phyloP scores from a whole-genome alignment of 2,888 invertebrate genomes.

The Euzophera pinguis region DNA sequence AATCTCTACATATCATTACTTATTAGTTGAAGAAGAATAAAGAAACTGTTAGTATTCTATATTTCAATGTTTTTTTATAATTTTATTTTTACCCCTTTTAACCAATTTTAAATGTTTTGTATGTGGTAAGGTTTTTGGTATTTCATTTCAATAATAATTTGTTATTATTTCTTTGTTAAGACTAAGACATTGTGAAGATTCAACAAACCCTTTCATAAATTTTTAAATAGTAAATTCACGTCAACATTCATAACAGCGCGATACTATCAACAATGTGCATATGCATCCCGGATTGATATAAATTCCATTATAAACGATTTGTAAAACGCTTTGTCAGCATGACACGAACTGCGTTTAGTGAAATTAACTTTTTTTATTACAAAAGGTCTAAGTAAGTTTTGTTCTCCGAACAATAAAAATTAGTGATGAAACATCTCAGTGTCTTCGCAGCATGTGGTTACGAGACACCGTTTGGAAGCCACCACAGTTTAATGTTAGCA shows the following conservation, averaged over 20 bases:
- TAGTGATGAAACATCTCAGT: slow-evolving; percentile 66
- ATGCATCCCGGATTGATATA: slow-evolving; percentile 49
- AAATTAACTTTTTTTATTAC: slow-evolving; percentile 47
- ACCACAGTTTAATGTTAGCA: slow-evolving; percentile 51
- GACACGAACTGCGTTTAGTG: slow-evolving; percentile 54
- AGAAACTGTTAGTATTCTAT: too few relatives aligned
- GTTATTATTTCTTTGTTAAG: neutral
- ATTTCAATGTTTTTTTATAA: too few relatives aligned
- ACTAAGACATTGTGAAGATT: neutral
- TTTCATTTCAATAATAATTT: too few relatives aligned
- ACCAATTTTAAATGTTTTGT: too few relatives aligned
- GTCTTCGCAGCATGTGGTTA: slow-evolving; percentile 62
- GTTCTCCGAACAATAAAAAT: slow-evolving; percentile 51
- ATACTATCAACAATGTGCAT: slow-evolving; percentile 59
- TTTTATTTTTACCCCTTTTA: too few relatives aligned
- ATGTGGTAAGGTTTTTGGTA: too few relatives aligned
- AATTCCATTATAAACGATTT: slow-evolving; percentile 69
- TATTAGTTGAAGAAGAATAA: too few relatives aligned
- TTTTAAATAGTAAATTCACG: slow-evolving; percentile 40
- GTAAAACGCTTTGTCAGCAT: slow-evolving; percentile 75
- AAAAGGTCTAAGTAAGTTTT: slow-evolving; percentile 59
- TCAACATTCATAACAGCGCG: slow-evolving; percentile 62
- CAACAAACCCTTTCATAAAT: slow-evolving; percentile 47
- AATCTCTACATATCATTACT: too few relatives aligned
- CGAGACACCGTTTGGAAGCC: slow-evolving; percentile 66